A percentile compares a stretch with the other conserved stretches of the same genome.
Conservation (phyloP, 37 sponge, comb jelly and placozoan genomes). For the Tethya wilhelma region DNA sequence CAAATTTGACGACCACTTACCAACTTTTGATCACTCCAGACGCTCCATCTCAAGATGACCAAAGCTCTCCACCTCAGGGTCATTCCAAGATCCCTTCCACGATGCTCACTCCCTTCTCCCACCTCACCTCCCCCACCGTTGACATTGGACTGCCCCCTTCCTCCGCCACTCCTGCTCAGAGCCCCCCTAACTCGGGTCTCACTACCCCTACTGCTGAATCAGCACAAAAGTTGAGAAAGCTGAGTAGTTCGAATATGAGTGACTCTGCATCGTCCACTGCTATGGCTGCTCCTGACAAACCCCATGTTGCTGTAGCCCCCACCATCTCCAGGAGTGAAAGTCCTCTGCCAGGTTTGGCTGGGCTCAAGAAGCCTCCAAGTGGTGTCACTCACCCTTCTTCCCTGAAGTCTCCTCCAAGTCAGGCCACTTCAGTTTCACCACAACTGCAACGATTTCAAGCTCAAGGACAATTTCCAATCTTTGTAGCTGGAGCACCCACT, state of each 20-base stretch:
- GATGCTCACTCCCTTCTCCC: constrained; percentile 48
- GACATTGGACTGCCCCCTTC: neutral
- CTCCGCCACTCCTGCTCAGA: constrained; percentile 8
- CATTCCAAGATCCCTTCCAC: constrained; percentile 7
- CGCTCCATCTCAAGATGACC: neutral
- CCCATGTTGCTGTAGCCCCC: neutral
- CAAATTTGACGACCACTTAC: too few relatives aligned
- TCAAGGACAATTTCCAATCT: too few relatives aligned
- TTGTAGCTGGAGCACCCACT: too few relatives aligned
- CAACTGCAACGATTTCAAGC: neutral
- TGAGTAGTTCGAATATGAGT: neutral
- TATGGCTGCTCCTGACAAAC: neutral
- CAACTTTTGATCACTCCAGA: neutral
- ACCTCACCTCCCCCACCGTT: constrained; percentile 38
- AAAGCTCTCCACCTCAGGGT: neutral
- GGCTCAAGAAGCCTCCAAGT: too few relatives aligned
- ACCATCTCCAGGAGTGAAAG: neutral
- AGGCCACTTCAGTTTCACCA: neutral
- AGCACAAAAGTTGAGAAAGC: too few relatives aligned
- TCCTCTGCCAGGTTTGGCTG: constrained; percentile 11
- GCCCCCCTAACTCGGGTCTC: constrained; percentile 30
- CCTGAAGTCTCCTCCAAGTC: neutral
- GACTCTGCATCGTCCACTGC: too few relatives aligned
- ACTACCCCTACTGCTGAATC: constrained; percentile 22
- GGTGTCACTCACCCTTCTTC: neutral